These are phyloP conservation scores for Oscheius myriophilus DNA, from an alignment of 2,888 invertebrate species.

Conservation along the genomic window DNA sequence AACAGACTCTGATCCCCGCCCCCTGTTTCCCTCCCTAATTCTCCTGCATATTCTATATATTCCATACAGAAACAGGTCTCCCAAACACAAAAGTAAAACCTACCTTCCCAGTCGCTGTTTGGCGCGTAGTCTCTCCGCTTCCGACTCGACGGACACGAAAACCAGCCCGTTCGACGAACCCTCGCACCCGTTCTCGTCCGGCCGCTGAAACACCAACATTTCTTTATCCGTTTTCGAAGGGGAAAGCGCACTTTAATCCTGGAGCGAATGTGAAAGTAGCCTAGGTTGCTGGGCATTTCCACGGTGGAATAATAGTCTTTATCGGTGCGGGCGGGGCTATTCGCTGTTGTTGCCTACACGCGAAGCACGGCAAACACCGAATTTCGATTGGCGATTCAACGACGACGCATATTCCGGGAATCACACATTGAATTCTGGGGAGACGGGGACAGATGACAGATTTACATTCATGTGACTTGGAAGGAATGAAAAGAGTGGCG, in stretches of 20 bases:
- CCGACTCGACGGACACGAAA: slow-evolving; percentile 35
- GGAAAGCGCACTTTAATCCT: slow-evolving; percentile 4
- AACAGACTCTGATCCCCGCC: too few relatives aligned
- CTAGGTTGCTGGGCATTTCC: slow-evolving; percentile 15
- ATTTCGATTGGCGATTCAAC: too few relatives aligned
- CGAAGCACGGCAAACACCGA: too few relatives aligned
- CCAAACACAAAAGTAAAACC: background rate
- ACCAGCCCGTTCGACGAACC: slow-evolving; percentile 20
- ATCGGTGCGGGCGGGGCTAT: too few relatives aligned
- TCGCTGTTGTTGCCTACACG: too few relatives aligned
- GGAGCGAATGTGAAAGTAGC: slow-evolving; percentile 10
- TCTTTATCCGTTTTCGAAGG: background rate
- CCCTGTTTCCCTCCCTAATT: too few relatives aligned
- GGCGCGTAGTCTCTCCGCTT: slow-evolving; percentile 31
- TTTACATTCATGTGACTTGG: too few relatives aligned
- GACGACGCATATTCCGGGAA: too few relatives aligned
- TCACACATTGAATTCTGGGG: too few relatives aligned
- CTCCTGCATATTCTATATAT: too few relatives aligned
- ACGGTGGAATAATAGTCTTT: background rate
- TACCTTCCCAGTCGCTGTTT: slow-evolving; percentile 31
- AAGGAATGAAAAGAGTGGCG: too few relatives aligned
- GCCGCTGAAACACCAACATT: slow-evolving; percentile 12
- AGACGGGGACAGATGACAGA: too few relatives aligned
- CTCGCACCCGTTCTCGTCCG: slow-evolving; percentile 19
- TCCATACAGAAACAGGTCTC: background rate